A percentile compares a stretch with the other conserved stretches of the same genome.
Evolutionary conservation across 2,797 vertebrate species (phyloP).

Genomic region (Tinamus major): DNA sequence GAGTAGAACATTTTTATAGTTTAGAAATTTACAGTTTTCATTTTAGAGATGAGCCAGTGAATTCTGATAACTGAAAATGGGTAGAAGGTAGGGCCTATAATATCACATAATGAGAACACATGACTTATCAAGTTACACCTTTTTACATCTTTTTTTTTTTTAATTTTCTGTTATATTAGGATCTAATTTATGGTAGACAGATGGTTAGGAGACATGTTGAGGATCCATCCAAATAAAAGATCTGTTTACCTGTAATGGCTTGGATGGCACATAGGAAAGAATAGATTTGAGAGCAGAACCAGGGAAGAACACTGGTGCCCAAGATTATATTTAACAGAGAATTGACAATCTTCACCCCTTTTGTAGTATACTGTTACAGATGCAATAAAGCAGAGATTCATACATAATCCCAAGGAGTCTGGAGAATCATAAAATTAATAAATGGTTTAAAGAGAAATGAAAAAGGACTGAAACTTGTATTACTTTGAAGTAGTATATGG

Average conservation of each 20-base stretch:
- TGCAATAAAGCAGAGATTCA: constrained; percentile 59
- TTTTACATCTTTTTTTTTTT: background rate
- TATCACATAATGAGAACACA: background rate
- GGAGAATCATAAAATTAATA: constrained; percentile 57
- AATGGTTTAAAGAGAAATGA: constrained; percentile 60
- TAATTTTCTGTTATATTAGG: background rate
- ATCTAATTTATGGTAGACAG: background rate
- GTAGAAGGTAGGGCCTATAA: background rate
- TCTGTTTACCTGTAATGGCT: background rate
- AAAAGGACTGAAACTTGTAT: constrained; percentile 29
- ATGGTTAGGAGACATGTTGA: background rate
- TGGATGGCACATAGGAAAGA: background rate
- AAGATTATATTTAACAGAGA: constrained; percentile 7
- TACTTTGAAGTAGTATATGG: background rate
- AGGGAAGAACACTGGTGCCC: background rate
- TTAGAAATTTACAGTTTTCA: background rate
- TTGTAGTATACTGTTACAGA: background rate
- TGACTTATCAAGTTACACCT: background rate
- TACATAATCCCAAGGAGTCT: background rate
- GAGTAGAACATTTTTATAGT: background rate
- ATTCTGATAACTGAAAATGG: background rate
- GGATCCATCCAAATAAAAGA: background rate
- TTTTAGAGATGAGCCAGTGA: background rate
- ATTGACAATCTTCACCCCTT: constrained; percentile 13
- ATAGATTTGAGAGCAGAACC: background rate